A percentile compares a stretch with the other conserved stretches of the same genome.
Evolutionary conservation across 2,113 vertebrate genomes (phyloP).

Genomic region (Oncorhynchus keta): DNA sequence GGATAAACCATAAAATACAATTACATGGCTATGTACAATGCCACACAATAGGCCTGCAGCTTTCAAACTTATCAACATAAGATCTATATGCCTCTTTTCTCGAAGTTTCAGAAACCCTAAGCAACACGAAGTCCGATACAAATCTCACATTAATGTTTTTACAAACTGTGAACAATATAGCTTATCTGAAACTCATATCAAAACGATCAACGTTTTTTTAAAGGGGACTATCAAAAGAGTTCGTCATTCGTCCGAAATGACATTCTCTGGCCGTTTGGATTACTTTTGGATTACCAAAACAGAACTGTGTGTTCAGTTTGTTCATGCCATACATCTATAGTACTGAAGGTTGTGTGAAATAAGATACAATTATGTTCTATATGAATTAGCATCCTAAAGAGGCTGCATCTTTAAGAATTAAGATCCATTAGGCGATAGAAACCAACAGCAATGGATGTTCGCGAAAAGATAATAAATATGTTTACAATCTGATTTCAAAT

Average conservation of each 20-base stretch:
- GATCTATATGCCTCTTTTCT: not conserved
- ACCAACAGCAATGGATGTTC: constrained; percentile 9
- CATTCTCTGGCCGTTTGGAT: too few species aligned
- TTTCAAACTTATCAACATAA: constrained; percentile 11
- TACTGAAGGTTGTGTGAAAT: too few species aligned
- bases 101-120: not conserved
- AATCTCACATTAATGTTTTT: not conserved
- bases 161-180: not conserved
- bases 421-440: constrained; percentile 33
- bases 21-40: not conserved
- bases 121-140: not conserved
- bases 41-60: not conserved
- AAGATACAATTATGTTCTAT: not conserved
- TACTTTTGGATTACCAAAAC: too few species aligned
- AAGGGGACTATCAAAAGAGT: too few species aligned
- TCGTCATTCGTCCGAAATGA: too few species aligned
- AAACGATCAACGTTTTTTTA: too few species aligned
- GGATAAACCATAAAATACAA: not conserved
- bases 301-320: too few species aligned
- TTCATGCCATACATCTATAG: not conserved
- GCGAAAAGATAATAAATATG: constrained; percentile 9
- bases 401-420: constrained; percentile 52
- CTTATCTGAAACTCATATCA: not conserved
- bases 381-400: not conserved
- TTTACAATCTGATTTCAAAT: constrained; percentile 16